A percentile compares a stretch with the other conserved stretches of the same genome.
These are phyloP conservation scores for Rosalia funebris DNA, from an alignment of 2,888 invertebrate species.

Conservation along the genomic window DNA sequence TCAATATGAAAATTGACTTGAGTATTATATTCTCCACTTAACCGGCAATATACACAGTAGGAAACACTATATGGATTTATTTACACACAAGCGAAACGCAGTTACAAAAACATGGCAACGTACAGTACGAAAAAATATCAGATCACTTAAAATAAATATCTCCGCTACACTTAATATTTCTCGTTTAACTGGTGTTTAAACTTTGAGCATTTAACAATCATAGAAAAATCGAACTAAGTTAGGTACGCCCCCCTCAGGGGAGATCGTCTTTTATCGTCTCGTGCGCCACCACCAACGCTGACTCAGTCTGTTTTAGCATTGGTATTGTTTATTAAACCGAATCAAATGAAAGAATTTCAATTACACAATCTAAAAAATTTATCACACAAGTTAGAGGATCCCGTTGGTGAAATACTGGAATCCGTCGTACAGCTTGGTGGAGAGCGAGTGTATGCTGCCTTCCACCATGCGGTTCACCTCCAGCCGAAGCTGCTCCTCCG, in stretches of 20 bases:
- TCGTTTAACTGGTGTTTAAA: slow-evolving; percentile 46
- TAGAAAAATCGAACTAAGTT: slow-evolving; percentile 33
- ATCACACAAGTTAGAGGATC: slow-evolving; percentile 72
- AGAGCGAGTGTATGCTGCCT: slow-evolving; percentile 93
- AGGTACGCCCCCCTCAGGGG: no score
- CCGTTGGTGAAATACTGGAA: slow-evolving; percentile 99
- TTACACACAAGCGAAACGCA: slow-evolving; percentile 35
- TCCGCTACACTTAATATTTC: slow-evolving; percentile 31
- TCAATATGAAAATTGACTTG: slow-evolving; percentile 45
- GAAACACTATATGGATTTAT: slow-evolving; percentile 38
- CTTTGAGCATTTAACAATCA: slow-evolving; percentile 51
- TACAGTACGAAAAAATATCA: slow-evolving; percentile 31
- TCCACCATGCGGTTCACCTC: slow-evolving; percentile 94
- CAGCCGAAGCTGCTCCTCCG: slow-evolving; percentile 93
- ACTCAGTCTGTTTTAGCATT: slow-evolving; percentile 20
- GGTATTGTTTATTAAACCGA: slow-evolving; percentile 25
- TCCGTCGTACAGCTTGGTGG: slow-evolving; percentile 97
- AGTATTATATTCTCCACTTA: slow-evolving; percentile 46
- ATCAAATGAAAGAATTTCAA: slow-evolving; percentile 19
- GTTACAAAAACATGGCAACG: slow-evolving; percentile 28
- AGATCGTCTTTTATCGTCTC: no score
- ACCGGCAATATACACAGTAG: slow-evolving; percentile 36
- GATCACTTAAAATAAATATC: slow-evolving; percentile 37
- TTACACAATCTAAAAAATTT: slow-evolving; percentile 26
- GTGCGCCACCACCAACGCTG: no score